phyloP scores from a whole-genome alignment of 2,888 invertebrate species.

The Chymomyza fuscimana region DNA sequence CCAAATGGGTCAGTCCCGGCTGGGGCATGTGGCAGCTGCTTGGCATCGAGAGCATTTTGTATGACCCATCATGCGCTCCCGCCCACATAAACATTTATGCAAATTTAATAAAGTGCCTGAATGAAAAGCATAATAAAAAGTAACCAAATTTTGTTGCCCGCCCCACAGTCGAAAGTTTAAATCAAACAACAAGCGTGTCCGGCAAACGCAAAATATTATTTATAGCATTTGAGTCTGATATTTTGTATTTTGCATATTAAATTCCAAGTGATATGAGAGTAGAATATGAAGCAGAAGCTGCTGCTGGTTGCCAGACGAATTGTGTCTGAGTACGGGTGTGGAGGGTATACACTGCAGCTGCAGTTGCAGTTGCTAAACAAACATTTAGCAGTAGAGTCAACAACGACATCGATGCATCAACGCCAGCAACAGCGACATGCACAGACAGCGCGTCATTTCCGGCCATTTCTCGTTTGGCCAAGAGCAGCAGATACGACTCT shows the following conservation, averaged over 20 bases:
- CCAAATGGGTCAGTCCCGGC: not conserved
- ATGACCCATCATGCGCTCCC: slow-evolving; percentile 8
- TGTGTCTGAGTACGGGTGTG: not conserved
- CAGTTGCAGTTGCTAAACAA: slow-evolving; percentile 69
- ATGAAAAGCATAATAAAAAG: slow-evolving; percentile 26
- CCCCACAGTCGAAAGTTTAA: slow-evolving; percentile 34
- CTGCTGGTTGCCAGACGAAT: not conserved
- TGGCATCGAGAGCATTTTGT: not conserved
- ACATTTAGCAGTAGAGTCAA: slow-evolving; percentile 68
- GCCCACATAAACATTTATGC: slow-evolving; percentile 61
- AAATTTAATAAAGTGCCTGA: slow-evolving; percentile 73
- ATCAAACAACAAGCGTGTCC: slow-evolving; percentile 36
- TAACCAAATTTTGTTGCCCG: slow-evolving; percentile 16
- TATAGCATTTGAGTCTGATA: slow-evolving; percentile 61
- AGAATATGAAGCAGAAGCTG: slow-evolving; percentile 10
- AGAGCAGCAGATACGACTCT: not conserved
- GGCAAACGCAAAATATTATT: slow-evolving; percentile 62
- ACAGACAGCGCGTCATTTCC: slow-evolving; percentile 65
- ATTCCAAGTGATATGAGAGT: slow-evolving; percentile 10
- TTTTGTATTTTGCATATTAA: slow-evolving; percentile 31
- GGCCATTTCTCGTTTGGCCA: slow-evolving; percentile 23
- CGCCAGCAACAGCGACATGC: slow-evolving; percentile 40
- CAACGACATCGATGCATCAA: slow-evolving; percentile 68
- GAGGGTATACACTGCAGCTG: slow-evolving; percentile 9
- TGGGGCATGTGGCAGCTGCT: slow-evolving; percentile 10